Evolutionary conservation across 2,888 invertebrate genomes (phyloP), one percentile per base, ranked within the genome.

Genomic region (Syrista parreyssii): DNA sequence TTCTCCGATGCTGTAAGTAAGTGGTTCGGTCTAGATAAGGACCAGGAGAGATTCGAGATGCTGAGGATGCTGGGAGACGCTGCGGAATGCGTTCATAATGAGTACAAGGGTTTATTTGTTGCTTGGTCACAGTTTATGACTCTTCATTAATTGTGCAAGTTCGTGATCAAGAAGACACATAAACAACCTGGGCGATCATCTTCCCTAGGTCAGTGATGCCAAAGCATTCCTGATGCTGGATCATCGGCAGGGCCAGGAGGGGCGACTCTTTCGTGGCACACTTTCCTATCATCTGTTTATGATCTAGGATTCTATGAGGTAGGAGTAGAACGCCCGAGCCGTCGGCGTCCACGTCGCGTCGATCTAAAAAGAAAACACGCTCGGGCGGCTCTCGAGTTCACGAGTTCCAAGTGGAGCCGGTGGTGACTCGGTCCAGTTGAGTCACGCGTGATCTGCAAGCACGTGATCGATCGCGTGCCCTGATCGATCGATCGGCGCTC

Each of bases 11-110:
- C 78, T 78, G 76, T 72, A 77, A 82, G 78, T 78, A 74, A 79
- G 75, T 55, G 75, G 76, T 81, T 79, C 76, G 74, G 69, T 73
- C 76, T 73, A 78, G 78, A 82, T 81, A 82, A 85, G 83, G 82
- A 78, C 74, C 79, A 2, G 31, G 71, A 76, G 35, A 82, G 74
- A 79, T 81, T 77, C 79, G 76, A 79, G 81, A 15, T 6, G 4
- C 40, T 15, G 40, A 40, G 15, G 40, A 40, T 40, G 40, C 40
- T 40, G 15, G 15, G 40, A 40, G 40, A 80, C 79, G 81, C 80
- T 77, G 78, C 77, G 83, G 82, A 84, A 85, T 84, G 83, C 77
- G 79, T 78, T 81, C 84, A 81, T 84, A 84, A 84, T 83, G 84
- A 84, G 33, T 33, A 15, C 40, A 15, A 40, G 40, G 15, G 40